phyloP scores from a whole-genome alignment of 2,888 invertebrate genomes.

The Pammene fasciana region DNA sequence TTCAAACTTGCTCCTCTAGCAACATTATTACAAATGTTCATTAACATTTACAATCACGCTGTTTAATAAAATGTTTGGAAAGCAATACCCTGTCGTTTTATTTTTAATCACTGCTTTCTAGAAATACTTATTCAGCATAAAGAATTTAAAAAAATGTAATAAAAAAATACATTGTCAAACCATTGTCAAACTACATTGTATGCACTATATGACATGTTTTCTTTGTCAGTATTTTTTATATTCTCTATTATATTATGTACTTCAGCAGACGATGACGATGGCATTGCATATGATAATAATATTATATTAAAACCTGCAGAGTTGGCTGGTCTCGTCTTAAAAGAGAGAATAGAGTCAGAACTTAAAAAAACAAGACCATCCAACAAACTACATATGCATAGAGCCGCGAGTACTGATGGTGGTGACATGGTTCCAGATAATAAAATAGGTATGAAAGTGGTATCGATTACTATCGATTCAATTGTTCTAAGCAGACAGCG shows the following conservation, averaged over 20 bases:
- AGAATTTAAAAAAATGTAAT: too few species aligned
- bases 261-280: not conserved
- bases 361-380: not conserved
- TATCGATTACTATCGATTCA: not conserved
- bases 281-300: slow-evolving; percentile 49
- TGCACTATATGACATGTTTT: not conserved
- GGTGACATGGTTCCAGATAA: slow-evolving; percentile 5
- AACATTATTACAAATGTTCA: slow-evolving; percentile 22
- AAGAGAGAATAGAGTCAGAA: slow-evolving; percentile 51
- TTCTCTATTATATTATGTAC: not conserved
- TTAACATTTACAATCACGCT: slow-evolving; percentile 38
- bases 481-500: not conserved
- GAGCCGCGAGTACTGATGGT: not conserved
- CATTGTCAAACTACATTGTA: too few species aligned
- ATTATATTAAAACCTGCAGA: slow-evolving; percentile 56
- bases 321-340: slow-evolving; percentile 57
- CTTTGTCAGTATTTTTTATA: not conserved
- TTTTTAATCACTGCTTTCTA: too few species aligned
- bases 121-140: too few species aligned
- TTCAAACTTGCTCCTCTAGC: slow-evolving; percentile 32
- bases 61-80: slow-evolving; percentile 42
- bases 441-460: slow-evolving; percentile 11
- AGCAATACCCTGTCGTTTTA: slow-evolving; percentile 3
- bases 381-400: not conserved
- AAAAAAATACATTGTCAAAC: too few species aligned